Evolutionary conservation across 2,888 invertebrate genomes (phyloP), one percentile per base, ranked within the genome.

Genomic region (Drosophila mercatorum): DNA sequence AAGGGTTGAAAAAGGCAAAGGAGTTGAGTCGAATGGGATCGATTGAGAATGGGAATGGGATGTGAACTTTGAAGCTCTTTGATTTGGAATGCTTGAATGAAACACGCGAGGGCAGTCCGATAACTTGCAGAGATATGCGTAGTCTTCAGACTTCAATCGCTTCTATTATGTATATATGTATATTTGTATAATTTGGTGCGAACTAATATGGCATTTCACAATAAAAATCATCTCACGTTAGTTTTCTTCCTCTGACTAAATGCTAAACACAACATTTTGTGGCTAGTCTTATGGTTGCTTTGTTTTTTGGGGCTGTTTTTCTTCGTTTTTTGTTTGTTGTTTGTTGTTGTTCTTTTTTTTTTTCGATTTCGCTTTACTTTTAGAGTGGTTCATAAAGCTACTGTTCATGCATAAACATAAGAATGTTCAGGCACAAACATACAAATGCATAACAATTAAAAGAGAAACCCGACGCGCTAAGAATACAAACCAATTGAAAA

Each of bases 231-330:
- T 55, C 57, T 44, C 44, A 57, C 34, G 34, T 57, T 44, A 14
- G 8, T 55, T 11, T 56, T n/a, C 28, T 62, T 36, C 34, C 14
- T 52, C 44, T 22, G 63, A 60, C 74, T 86, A 81, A 68, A 72
- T 80, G 75, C 80, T 80, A 75, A 78, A 80, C 75, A 84, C 78
- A 84, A 86, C 80, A 74, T 70, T 68, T 64, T 75, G 74, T 75
- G 75, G 74, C 78, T 81, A 86, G 83, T 83, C 81, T 81, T 75
- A 72, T 79, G 63, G 74, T 79, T 83, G 34, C n/a, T 31, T 40
- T 12, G 17, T 28, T 43, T 52, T 61, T 34, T 59, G n/a, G 34
- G 49, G 49, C 31, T n/a, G 12, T 14, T 28, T 10, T 41, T 47
- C 17, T 47, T 47, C 47, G 51, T 52, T 49, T 58, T 47, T 36